Base-by-base conservation (phyloP, 2,888 invertebrate genomes). In the Pandemis corylana region DNA sequence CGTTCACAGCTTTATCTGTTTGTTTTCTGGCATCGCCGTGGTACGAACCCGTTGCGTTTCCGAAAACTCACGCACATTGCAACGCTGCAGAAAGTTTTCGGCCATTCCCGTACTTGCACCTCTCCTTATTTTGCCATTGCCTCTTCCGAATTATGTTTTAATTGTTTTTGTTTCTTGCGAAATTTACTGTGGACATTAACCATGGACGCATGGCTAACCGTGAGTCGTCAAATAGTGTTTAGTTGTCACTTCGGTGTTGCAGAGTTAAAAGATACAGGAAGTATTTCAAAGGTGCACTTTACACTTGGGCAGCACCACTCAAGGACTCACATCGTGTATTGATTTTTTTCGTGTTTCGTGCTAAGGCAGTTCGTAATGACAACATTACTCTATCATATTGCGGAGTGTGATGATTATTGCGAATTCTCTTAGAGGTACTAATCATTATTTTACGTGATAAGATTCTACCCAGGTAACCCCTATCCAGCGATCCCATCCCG, bases 11-110 rank as follows among this genome's bases (percentile, higher is more conserved):
- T 94, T 94, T 93, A 94, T 92, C 93, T 94, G 94, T 94, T 94
- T 94, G 93, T 95, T 95, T 94, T 95, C 94, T 94, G 94, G 93
- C 93, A 94, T 93, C 89, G 92, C 93, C 92, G 91, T 88, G 85
- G 87, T 85, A 81, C 83, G 83, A 87, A 87, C 90, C 87, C 85
- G 79, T 85, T 85, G 84, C 82, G 83, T 87, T 87, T 84, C 84
- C 82, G 81, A 77, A 75, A 77, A 80, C 78, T 87, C 86, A 85
- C 85, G 83, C 85, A 87, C 87, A 82, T 83, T 77, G 80, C 82
- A 78, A 84, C 83, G 82, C 83, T 80, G 80, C 82, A 82, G 82
- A 76, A 81, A 80, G 78, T 82, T 80, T 77, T 83, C 85, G 82
- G 79, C 85, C 78, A 81, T 81, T 83, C 88, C 90, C 82, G 71